Base-by-base conservation (phyloP, 2,113 vertebrate genomes). In the Takifugu bimaculatus region DNA sequence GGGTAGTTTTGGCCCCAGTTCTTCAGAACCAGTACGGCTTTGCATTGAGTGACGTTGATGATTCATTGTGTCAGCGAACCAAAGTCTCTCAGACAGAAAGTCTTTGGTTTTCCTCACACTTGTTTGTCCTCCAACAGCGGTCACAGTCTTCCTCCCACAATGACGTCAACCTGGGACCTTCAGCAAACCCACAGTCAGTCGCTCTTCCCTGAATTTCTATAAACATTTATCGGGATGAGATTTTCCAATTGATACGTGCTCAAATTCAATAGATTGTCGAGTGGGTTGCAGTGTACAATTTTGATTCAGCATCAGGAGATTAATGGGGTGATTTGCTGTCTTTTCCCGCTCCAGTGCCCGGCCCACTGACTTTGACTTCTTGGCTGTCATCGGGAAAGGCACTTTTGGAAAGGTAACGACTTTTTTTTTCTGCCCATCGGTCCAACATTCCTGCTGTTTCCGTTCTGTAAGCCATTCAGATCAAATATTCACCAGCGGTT, bases 131-230 rank as follows among this genome's bases (percentile, higher is more conserved):
- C 4, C 66, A 94, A 93, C 72, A 81, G 62, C 54, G 80, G 51
- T 74, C 82, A 6, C 53, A 88, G 56, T 57, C 89, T 60, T 79
- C 88, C 42, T 86, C 77, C 50, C 72, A 52, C 4, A 92, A 91
- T 74, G 93, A 93, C 61, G 94, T 99, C 90, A 97, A 96, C 84
- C 90, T 99, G 12, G 96, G 96, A 68, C 94, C 94, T 70, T 97
- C 96, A n/a, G 96, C 93, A 63, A 97, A 99, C 78, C 95, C 95
- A 73, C 94, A 98, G 96, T 99, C 88, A 95, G 96, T 93, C 59
- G 3, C 43, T 20, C n/a, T 50, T 10, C 5, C 25, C 1, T 6
- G 6, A 15, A 3, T 9, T 15, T 25, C 15, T 25, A n/a, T 26
- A 25, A 9, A 50, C 2, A 50, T 50, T 48, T 20, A 20, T 50